Conservation (phyloP, 2,113 vertebrate genomes). For the Trematocara stigmaticum region DNA sequence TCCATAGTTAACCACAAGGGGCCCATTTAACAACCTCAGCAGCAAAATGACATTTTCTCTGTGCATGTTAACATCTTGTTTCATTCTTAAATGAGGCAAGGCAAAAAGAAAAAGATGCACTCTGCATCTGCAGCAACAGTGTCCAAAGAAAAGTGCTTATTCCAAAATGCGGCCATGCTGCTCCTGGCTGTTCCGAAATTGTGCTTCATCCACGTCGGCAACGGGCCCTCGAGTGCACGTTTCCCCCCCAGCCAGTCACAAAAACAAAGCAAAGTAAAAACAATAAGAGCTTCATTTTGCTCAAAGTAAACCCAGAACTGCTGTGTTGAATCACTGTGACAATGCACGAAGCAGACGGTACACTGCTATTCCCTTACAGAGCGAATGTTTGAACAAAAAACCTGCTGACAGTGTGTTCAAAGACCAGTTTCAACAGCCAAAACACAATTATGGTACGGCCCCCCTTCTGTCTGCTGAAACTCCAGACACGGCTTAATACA, state of each 20-base stretch:
- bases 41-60: slow-evolving; percentile 15
- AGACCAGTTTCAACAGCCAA: slow-evolving; percentile 45
- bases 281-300: slow-evolving; percentile 29
- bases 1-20: slow-evolving; percentile 5
- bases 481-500: neutral
- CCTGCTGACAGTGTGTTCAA: slow-evolving; percentile 51
- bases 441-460: neutral
- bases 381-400: slow-evolving; percentile 18
- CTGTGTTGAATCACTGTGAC: slow-evolving; percentile 26
- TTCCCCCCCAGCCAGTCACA: slow-evolving; percentile 55
- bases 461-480: neutral
- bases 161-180: slow-evolving; percentile 69
- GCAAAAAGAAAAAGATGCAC: neutral
- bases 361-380: slow-evolving; percentile 78
- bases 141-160: slow-evolving; percentile 58
- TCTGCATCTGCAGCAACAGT: slow-evolving; percentile 14
- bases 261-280: slow-evolving; percentile 36
- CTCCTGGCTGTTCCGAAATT: slow-evolving; percentile 73
- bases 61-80: neutral
- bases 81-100: slow-evolving; percentile 24
- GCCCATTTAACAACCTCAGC: slow-evolving; percentile 15
- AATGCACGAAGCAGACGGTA: slow-evolving; percentile 76
- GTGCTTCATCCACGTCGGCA: slow-evolving; percentile 71
- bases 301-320: slow-evolving; percentile 6
- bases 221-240: slow-evolving; percentile 53